Evolutionary conservation across 2,113 vertebrate species (phyloP).

Genomic region (Mellivora capensis): DNA sequence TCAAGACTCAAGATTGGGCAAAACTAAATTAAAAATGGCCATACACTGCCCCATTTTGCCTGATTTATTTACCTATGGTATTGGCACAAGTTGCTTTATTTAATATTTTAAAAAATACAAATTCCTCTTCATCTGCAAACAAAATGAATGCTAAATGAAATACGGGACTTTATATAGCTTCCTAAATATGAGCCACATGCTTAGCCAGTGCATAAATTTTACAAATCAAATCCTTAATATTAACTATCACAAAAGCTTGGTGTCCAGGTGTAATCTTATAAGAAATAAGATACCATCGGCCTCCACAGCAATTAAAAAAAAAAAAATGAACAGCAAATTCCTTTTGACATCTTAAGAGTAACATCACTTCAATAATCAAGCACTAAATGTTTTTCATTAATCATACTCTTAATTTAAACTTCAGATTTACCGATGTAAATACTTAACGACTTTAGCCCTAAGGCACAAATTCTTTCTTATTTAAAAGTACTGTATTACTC

Average conservation of each 20-base stretch:
- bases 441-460: not conserved
- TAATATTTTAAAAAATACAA: slow-evolving; percentile 42
- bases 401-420: not conserved
- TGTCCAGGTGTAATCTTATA: not conserved
- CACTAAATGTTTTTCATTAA: not conserved
- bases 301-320: slow-evolving; percentile 41
- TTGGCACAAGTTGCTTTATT: slow-evolving; percentile 58
- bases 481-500: not conserved
- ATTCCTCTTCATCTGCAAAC: slow-evolving; percentile 36
- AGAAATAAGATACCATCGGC: slow-evolving; percentile 26
- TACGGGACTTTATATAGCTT: slow-evolving; percentile 4
- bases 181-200: slow-evolving; percentile 30
- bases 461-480: not conserved
- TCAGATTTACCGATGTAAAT: not conserved
- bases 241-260: slow-evolving; percentile 60
- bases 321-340: not conserved
- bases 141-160: slow-evolving; percentile 44
- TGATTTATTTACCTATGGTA: slow-evolving; percentile 33
- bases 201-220: slow-evolving; percentile 64
- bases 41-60: not conserved
- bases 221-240: slow-evolving; percentile 64
- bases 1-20: not conserved
- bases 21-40: slow-evolving; percentile 42
- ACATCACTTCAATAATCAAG: not conserved
- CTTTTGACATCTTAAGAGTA: not conserved